Percentiles rank a stretch among this genome's conserved stretches.
These are phyloP conservation scores for Parnassius smintheus DNA, from an alignment of 2,888 invertebrate genomes.

Conservation along the genomic window DNA sequence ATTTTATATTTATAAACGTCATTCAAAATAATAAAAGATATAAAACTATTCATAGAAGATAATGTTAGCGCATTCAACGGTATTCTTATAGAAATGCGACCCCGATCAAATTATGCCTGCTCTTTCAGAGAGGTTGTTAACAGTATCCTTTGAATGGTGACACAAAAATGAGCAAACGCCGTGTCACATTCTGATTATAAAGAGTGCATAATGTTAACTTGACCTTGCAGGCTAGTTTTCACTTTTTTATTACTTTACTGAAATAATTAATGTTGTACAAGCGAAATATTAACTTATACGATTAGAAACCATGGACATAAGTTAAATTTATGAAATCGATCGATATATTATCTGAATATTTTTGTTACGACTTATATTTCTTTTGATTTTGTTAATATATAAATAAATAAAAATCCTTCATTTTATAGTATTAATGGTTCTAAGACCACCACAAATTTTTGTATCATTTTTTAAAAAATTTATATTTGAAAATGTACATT, in stretches of 20 bases:
- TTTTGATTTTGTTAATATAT: too few relatives aligned
- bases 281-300: too few relatives aligned
- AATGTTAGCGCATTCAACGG: slow-evolving; percentile 53
- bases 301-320: too few relatives aligned
- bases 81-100: slow-evolving; percentile 76
- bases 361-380: too few relatives aligned
- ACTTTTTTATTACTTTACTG: slow-evolving; percentile 47
- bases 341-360: too few relatives aligned
- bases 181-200: slow-evolving; percentile 66
- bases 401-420: too few relatives aligned
- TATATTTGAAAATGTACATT: too few relatives aligned
- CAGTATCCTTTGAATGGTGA: slow-evolving; percentile 75
- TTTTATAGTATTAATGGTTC: too few relatives aligned
- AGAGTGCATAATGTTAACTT: slow-evolving; percentile 73
- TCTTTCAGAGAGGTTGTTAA: slow-evolving; percentile 79
- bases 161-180: slow-evolving; percentile 77
- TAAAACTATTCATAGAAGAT: slow-evolving; percentile 36
- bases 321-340: too few relatives aligned
- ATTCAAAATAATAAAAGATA: slow-evolving; percentile 24
- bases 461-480: too few relatives aligned
- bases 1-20: slow-evolving; percentile 19
- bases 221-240: slow-evolving; percentile 67
- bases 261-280: too few relatives aligned
- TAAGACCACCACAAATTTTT: too few relatives aligned
- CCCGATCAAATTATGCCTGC: slow-evolving; percentile 78